These are phyloP conservation scores for Aphelenchoides besseyi DNA, from an alignment of 1,140 invertebrate species.

Conservation along the genomic window DNA sequence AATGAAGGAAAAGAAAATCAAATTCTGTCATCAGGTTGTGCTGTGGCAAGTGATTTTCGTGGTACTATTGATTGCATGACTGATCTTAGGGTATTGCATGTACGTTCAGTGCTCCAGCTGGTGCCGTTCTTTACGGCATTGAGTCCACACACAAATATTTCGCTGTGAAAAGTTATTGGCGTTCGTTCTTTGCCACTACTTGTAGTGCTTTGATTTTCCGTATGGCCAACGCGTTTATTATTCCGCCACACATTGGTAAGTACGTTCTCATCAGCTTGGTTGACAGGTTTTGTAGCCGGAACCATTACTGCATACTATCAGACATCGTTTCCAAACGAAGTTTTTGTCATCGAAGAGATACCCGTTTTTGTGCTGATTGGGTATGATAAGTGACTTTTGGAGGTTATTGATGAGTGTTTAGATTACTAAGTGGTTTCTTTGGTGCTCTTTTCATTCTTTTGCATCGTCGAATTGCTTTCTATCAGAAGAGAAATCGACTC, in stretches of 20 bases:
- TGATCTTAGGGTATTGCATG: slow-evolving; percentile 23
- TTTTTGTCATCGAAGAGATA: slow-evolving; percentile 93
- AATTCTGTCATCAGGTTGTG: slow-evolving; percentile 59
- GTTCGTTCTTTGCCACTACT: slow-evolving; percentile 94
- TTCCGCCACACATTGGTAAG: slow-evolving; percentile 54
- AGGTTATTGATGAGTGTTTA: slow-evolving; percentile 63
- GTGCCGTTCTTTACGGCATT: slow-evolving; percentile 85
- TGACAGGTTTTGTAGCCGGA: slow-evolving; percentile 41
- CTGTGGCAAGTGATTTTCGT: slow-evolving; percentile 22
- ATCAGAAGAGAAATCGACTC: slow-evolving; percentile 46
- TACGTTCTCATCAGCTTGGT: neutral
- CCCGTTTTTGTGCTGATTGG: slow-evolving; percentile 88
- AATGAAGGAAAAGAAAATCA: slow-evolving; percentile 59
- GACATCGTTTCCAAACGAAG: slow-evolving; percentile 61
- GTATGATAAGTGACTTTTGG: slow-evolving; percentile 66
- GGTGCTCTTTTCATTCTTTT: slow-evolving; percentile 89
- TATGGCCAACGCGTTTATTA: slow-evolving; percentile 65
- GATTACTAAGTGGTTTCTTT: slow-evolving; percentile 78
- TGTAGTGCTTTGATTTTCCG: slow-evolving; percentile 92
- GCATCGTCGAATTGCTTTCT: slow-evolving; percentile 70
- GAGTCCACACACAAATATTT: slow-evolving; percentile 99
- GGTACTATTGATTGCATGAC: neutral
- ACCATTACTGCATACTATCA: slow-evolving; percentile 62
- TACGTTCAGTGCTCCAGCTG: slow-evolving; percentile 21
- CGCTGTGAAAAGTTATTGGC: slow-evolving; percentile 96